Evolutionary conservation across 2,797 vertebrate species (phyloP), one percentile per base, ranked within the genome.

Genomic region (Cryptoprocta ferox): DNA sequence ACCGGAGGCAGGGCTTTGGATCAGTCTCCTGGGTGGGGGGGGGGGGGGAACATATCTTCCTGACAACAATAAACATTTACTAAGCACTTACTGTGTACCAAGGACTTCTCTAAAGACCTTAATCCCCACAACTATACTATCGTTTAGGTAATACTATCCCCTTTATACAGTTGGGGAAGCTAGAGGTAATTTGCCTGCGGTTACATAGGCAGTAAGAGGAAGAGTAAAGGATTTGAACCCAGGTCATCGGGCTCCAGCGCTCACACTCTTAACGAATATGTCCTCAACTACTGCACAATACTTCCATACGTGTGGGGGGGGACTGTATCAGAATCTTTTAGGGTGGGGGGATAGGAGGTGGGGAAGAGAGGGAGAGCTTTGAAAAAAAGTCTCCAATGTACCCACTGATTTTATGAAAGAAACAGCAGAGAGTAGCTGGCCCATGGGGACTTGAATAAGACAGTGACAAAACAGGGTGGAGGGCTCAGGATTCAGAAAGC

Each of bases 351-450:
- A 53, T 85, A 37, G 5, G 66, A 66, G 37, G 37, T 83, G 42
- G 13, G 18, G 11, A 84, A 14, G 12, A 68, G 35, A 87, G 14
- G 35, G 37, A 85, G 85, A 53, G 21, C 28, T 85, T 75, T 86
- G 26, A 12, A 89, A 76, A 76, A 66, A 76, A 83, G 37, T 70
- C 39, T 32, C 13, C 78, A 88, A 0, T 73, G 76, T 26, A 70
- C 30, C 89, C 73, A 90, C 35, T 76, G 48, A 48, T 90, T 89
- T 87, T 89, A 70, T 85, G 63, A 92, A 95, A 83, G 70, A 80
- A 95, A 87, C 88, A 45, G 71, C 39, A 50, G n/a, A 87, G 68
- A 89, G 61, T 59, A 75, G n/a, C 71, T 75, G 32, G 35, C 70
- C 10, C 50, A 19, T 89, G 26, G 83, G 14, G 39, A 56, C 39